Evolutionary conservation across 2,888 invertebrate species (phyloP).

Genomic region (Pediacus dermestoides): DNA sequence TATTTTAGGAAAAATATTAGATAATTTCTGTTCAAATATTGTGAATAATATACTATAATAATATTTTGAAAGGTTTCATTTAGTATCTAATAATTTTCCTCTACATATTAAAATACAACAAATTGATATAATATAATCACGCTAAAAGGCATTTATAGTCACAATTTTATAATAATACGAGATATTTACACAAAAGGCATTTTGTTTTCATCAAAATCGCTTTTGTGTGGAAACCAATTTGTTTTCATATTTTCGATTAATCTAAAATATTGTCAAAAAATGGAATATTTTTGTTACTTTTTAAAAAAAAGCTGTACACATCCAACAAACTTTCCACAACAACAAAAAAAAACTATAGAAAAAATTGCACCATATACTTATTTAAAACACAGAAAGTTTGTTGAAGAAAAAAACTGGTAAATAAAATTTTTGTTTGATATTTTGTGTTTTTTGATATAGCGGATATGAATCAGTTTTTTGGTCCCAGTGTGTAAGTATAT

Average conservation of each 20-base stretch:
- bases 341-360: background rate
- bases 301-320: constrained; percentile 25
- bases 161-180: constrained; percentile 49
- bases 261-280: constrained; percentile 52
- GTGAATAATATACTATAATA: no score
- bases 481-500: constrained; percentile 47
- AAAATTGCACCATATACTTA: constrained; percentile 30
- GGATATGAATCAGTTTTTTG: constrained; percentile 50
- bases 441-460: constrained; percentile 42
- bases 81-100: constrained; percentile 37
- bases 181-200: constrained; percentile 34
- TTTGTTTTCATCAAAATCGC: constrained; percentile 24
- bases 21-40: constrained; percentile 13
- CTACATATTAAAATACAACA: constrained; percentile 46
- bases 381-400: constrained; percentile 22
- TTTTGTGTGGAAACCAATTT: constrained; percentile 25
- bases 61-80: constrained; percentile 1
- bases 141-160: constrained; percentile 53
- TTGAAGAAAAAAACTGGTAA: constrained; percentile 20
- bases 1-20: constrained; percentile 39
- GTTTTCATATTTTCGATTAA: constrained; percentile 29
- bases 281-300: constrained; percentile 45
- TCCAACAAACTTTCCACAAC: constrained; percentile 26
- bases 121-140: constrained; percentile 48
- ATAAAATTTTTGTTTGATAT: constrained; percentile 37